These are phyloP conservation scores for Percopsis transmontana DNA, from an alignment of 2,113 vertebrate species.

Conservation along the genomic window DNA sequence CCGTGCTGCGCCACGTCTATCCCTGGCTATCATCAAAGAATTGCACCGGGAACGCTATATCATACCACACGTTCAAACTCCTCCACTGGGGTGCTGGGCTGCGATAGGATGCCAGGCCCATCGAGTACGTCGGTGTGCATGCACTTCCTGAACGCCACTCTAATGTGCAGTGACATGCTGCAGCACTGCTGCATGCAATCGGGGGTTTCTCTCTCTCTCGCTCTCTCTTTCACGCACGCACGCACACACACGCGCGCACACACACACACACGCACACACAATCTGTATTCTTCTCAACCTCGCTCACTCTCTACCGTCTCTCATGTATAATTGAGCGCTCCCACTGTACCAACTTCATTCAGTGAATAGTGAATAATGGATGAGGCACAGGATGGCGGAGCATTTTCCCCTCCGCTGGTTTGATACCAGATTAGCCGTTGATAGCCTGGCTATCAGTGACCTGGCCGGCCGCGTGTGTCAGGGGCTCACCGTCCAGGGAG, in stretches of 20 bases:
- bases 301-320: slow-evolving; percentile 56
- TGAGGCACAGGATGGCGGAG: slow-evolving; percentile 71
- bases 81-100: no score
- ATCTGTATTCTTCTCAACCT: slow-evolving; percentile 30
- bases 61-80: no score
- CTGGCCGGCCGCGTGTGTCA: slow-evolving; percentile 16
- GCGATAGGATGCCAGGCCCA: slow-evolving; percentile 16
- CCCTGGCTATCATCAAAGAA: slow-evolving; percentile 22
- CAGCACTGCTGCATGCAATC: slow-evolving; percentile 13
- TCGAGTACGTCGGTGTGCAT: slow-evolving; percentile 33
- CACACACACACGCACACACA: not conserved
- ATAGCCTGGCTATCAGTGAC: slow-evolving; percentile 51
- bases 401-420: slow-evolving; percentile 71
- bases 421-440: slow-evolving; percentile 71
- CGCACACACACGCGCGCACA: not conserved
- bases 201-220: not conserved
- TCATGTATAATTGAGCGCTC: slow-evolving; percentile 81
- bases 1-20: not conserved
- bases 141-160: slow-evolving; percentile 34
- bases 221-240: not conserved
- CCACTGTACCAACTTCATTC: slow-evolving; percentile 79
- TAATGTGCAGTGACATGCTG: slow-evolving; percentile 54
- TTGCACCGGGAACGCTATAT: not conserved
- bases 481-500: slow-evolving; percentile 9
- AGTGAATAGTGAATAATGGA: slow-evolving; percentile 77